These are phyloP conservation scores for Eulemur rufifrons DNA, from an alignment of 2,113 vertebrate genomes.

Conservation along the genomic window DNA sequence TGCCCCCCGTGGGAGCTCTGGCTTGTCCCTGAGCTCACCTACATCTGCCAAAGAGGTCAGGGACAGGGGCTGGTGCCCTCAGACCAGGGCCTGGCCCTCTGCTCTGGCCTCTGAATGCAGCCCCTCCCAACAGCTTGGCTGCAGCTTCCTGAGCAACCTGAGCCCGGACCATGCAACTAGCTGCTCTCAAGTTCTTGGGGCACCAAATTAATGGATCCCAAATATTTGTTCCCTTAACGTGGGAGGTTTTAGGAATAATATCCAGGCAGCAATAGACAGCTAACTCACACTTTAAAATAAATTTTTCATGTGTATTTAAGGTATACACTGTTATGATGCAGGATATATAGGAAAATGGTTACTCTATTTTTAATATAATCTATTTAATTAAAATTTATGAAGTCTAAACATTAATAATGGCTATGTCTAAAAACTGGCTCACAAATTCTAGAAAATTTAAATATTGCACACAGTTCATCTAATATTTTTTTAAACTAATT, in stretches of 20 bases:
- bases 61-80: neutral
- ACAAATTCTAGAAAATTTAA: neutral
- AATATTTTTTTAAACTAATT: neutral
- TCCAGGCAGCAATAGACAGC: neutral
- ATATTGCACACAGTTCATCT: rapidly evolving
- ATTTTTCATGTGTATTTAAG: too few species aligned
- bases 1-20: neutral
- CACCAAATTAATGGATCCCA: neutral
- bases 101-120: neutral
- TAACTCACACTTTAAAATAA: too few species aligned
- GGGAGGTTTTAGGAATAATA: neutral
- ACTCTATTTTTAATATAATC: neutral
- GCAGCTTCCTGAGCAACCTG: neutral
- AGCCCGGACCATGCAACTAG: neutral
- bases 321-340: too few species aligned
- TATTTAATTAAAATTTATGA: neutral
- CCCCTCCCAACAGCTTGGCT: neutral
- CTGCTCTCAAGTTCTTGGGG: neutral
- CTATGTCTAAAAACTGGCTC: neutral
- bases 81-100: neutral
- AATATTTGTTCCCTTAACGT: neutral
- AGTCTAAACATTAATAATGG: neutral
- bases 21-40: neutral
- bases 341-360: too few species aligned
- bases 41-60: too few species aligned